Conservation (phyloP, 2,888 invertebrate species). For the Cerastis leucographa region DNA sequence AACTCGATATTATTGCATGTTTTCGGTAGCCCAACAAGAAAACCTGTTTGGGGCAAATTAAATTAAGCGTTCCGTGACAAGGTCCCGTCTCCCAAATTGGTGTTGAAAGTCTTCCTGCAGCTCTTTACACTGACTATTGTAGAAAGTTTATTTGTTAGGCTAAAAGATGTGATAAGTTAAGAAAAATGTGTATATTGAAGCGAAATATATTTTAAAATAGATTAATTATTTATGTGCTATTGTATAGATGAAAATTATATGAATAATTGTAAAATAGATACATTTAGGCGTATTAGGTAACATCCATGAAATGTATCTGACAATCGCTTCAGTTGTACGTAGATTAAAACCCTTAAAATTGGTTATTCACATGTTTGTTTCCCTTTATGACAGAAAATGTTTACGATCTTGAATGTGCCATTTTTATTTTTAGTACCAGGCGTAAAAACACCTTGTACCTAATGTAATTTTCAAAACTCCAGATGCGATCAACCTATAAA, state of each 20-base stretch:
- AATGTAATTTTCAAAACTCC: slow-evolving; percentile 36
- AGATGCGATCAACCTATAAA: slow-evolving; percentile 35
- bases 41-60: slow-evolving; percentile 58
- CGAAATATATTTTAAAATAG: slow-evolving; percentile 82
- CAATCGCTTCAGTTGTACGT: slow-evolving; percentile 64
- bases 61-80: slow-evolving; percentile 50
- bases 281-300: slow-evolving; percentile 73
- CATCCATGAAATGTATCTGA: slow-evolving; percentile 56
- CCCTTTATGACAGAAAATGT: slow-evolving; percentile 26
- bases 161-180: slow-evolving; percentile 89
- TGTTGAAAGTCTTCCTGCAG: slow-evolving; percentile 90
- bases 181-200: slow-evolving; percentile 83
- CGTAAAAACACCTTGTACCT: slow-evolving; percentile 26
- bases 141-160: slow-evolving; percentile 88
- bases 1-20: slow-evolving; percentile 51
- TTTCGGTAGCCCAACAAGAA: slow-evolving; percentile 41
- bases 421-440: slow-evolving; percentile 37
- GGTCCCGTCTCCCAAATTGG: slow-evolving; percentile 72
- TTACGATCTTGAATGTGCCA: slow-evolving; percentile 17
- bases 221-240: slow-evolving; percentile 82
- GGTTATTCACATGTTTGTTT: slow-evolving; percentile 32
- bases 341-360: slow-evolving; percentile 8
- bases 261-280: slow-evolving; percentile 78
- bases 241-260: slow-evolving; percentile 80
- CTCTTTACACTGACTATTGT: slow-evolving; percentile 90